Percentiles rank a stretch among this genome's conserved stretches.
These are phyloP conservation scores for Ichneumoninae sp. DNA, from an alignment of 2,888 invertebrate genomes.

Conservation along the genomic window DNA sequence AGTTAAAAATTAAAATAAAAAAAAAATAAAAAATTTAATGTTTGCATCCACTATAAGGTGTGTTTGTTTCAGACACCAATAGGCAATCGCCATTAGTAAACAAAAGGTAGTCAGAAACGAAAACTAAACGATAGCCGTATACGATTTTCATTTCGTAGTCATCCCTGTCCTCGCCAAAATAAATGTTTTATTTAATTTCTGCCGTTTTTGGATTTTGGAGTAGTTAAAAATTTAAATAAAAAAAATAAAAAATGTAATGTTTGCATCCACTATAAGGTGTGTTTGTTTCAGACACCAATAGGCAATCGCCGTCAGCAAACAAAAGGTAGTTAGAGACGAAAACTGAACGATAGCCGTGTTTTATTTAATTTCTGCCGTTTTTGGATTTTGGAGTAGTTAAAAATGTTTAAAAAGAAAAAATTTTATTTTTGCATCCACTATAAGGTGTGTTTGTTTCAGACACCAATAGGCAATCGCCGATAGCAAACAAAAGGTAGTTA, in stretches of 20 bases:
- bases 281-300: slow-evolving; percentile 38
- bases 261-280: background rate
- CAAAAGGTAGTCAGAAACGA: slow-evolving; percentile 30
- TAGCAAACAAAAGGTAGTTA: too few species aligned
- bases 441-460: too few species aligned
- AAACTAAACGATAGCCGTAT: slow-evolving; percentile 10
- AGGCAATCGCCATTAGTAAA: slow-evolving; percentile 20
- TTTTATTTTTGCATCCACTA: too few species aligned
- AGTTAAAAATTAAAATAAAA: background rate
- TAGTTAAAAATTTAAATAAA: background rate
- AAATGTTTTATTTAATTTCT: background rate
- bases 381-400: too few species aligned
- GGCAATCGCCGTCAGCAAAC: slow-evolving; percentile 21
- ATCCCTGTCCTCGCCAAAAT: background rate
- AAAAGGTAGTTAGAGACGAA: too few species aligned
- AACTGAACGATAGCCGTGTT: too few species aligned
- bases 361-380: too few species aligned
- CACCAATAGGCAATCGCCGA: too few species aligned
- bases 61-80: slow-evolving; percentile 36
- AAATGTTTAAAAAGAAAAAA: too few species aligned
- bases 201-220: background rate
- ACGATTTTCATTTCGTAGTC: background rate
- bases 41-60: background rate
- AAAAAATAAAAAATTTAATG: background rate
- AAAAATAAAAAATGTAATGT: background rate